Conservation (phyloP, 2,888 invertebrate species). For the Trichacis sp. region DNA sequence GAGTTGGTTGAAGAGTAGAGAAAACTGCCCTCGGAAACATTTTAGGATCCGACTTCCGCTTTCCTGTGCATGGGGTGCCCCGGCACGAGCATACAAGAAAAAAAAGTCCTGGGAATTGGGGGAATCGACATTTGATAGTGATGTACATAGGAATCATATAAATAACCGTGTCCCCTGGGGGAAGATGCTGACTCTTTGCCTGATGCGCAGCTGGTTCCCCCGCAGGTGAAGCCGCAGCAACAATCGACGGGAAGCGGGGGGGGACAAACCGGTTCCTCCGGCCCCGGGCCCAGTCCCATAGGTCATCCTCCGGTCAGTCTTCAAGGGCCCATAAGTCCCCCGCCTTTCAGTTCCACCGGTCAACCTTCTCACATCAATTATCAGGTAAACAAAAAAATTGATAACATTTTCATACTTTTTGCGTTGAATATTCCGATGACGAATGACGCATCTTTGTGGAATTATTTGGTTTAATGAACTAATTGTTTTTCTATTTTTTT, state of each 20-base stretch:
- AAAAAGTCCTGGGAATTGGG: too few species aligned
- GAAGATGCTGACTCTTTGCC: conserved; percentile 69
- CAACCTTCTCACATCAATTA: conserved; percentile 76
- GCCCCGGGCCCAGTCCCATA: conserved; percentile 67
- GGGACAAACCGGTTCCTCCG: conserved; percentile 68
- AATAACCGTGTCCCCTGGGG: conserved; percentile 65
- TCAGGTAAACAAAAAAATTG: too few species aligned
- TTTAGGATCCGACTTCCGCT: too few species aligned
- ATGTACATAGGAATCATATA: conserved; percentile 56
- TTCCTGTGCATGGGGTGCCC: too few species aligned
- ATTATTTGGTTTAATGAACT: too few species aligned
- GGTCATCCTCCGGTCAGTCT: conserved; percentile 76
- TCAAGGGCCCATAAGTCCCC: conserved; percentile 70
- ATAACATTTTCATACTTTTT: too few species aligned
- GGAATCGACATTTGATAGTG: conserved; percentile 51
- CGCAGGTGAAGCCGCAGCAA: conserved; percentile 87
- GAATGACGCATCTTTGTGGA: too few species aligned
- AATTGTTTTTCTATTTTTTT: conserved; percentile 29
- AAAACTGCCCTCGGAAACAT: too few species aligned
- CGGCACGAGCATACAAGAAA: too few species aligned
- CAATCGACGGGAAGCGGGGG: conserved; percentile 70
- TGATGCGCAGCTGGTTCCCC: conserved; percentile 70
- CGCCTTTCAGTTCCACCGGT: conserved; percentile 72
- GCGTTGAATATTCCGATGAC: too few species aligned
- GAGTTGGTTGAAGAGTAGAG: too few species aligned